A percentile compares a stretch with the other conserved stretches of the same genome.
Conservation (phyloP, 2,113 vertebrate species). For the Thomomys bottae region DNA sequence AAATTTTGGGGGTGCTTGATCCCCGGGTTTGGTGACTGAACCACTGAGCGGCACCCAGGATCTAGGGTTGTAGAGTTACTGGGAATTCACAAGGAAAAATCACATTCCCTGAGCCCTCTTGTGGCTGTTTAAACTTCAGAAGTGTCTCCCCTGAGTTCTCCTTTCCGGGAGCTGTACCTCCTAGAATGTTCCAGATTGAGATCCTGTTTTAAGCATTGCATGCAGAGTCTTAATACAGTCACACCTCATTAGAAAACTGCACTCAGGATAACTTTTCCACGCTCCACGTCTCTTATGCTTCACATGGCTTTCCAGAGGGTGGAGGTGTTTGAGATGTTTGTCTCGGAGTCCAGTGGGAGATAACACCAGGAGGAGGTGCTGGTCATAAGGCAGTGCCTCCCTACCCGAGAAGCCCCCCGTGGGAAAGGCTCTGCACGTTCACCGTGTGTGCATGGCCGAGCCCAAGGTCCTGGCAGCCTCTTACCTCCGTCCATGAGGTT, state of each 20-base stretch:
- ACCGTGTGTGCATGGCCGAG: accelerated
- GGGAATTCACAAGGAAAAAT: too few species aligned
- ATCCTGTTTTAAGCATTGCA: background rate
- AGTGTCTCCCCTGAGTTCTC: background rate
- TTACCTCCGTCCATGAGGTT: constrained; percentile 98
- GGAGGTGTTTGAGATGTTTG: background rate
- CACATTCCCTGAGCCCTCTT: background rate
- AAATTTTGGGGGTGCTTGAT: background rate
- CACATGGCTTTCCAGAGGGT: background rate
- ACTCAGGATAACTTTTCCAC: too few species aligned
- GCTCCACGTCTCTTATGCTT: background rate
- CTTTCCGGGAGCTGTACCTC: background rate
- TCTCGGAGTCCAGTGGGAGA: accelerated
- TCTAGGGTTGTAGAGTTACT: accelerated
- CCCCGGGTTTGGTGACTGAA: background rate
- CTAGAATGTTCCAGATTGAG: background rate
- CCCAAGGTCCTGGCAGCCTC: background rate
- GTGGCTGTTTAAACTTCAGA: accelerated
- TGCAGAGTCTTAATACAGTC: background rate
- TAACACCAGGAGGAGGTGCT: background rate
- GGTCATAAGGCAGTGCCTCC: accelerated
- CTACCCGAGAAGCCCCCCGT: accelerated
- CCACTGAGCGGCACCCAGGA: background rate
- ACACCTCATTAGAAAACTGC: background rate
- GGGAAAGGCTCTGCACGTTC: too few species aligned